Base-by-base conservation (phyloP, 2,797 vertebrate genomes). In the Linurgus olivaceus region DNA sequence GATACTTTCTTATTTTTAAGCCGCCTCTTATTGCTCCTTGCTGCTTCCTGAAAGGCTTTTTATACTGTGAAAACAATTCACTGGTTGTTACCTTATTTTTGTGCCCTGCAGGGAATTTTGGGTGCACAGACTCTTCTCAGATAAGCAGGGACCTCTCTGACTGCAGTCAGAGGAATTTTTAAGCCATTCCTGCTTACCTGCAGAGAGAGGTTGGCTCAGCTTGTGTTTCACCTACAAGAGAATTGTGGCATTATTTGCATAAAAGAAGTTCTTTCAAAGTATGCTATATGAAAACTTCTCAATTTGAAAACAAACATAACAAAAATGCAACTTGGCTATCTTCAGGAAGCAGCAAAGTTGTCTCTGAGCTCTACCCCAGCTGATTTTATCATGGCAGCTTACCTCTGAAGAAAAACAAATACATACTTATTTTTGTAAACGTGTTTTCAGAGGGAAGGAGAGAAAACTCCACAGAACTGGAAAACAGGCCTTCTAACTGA, bases 41-140 rank as follows among this genome's bases (percentile, higher is more conserved):
- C 62, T 88, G 37, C 28, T 90, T 93, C 59, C 73, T 94, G 70
- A 95, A 96, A 82, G 62, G 74, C 37, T 93, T 95, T 97, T 93
- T 92, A 74, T 90, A 24, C 63, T n/a, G 67, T 44, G 77, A 86
- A 94, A 93, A 96, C 93, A 94, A 96, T 88, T 93, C 55, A 28
- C n/a, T 79, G 45, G 66, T 94, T 95, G 87, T 94, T 95, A 95
- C 81, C 87, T 91, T 72, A 67, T 26, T 91, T 93, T 88, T 75
- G 47, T 81, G 79, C 70, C 87, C 93, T 57, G 73, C 17, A 31
- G 89, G 95, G 89, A 67, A 91, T 75, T 93, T 94, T 3, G 40
- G 81, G 72, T 1, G 2, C 38, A 2, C 25, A 40, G 16, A 51
- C 33, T 72, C 59, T 51, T 52, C 59, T 80, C 87, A 90, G 92